Base-by-base conservation (phyloP, 2,797 vertebrate species). In the Acropternis orthonyx region DNA sequence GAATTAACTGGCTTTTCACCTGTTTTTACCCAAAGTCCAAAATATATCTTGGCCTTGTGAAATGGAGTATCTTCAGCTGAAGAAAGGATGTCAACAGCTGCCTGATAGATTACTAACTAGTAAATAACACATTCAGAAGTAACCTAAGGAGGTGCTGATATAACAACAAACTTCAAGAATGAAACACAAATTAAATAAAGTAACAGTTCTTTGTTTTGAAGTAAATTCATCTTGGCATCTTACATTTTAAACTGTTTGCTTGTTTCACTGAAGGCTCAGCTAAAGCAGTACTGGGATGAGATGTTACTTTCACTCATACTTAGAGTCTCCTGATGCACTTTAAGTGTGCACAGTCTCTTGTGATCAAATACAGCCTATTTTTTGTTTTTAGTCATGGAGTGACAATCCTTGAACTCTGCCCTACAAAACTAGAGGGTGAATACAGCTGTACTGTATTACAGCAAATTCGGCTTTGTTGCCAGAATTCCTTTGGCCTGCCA, bases 401-500 rank as follows among this genome's bases (percentile, higher is more conserved):
- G 48, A 86, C 71, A 67, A 91, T 63, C 28, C 63, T 75, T 92
- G 76, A 93, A 92, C 77, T 90, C 76, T 92, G 54, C 36, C 66
- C 54, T 78, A 79, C 63, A 94, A 93, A 94, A 88, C 34, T 27
- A 75, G 46, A 65, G 51, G 76, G 73, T 79, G 79, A 92, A 88
- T 89, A 73, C 89, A 94, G 79, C 82, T 96, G 92, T 59, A 62
- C 41, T 30, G 7, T 73, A 93, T 96, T 95, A 93, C 34, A 63
- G 67, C 11, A 61, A 90, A 93, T 86, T 73, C 86, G 73, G 82
- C 63, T 81, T 91, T 16, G 1, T 74, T 85, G 85, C 62, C 62
- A 87, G 67, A 95, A 92, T 94, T 97, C 89, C 74, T 88, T 85
- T 90, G 59, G 79, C 55, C 91, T 96, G 86, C 88, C 77, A 93